A percentile compares a stretch with the other conserved stretches of the same genome.
phyloP scores from a whole-genome alignment of 2,888 invertebrate genomes.

The Morinoia aosen region DNA sequence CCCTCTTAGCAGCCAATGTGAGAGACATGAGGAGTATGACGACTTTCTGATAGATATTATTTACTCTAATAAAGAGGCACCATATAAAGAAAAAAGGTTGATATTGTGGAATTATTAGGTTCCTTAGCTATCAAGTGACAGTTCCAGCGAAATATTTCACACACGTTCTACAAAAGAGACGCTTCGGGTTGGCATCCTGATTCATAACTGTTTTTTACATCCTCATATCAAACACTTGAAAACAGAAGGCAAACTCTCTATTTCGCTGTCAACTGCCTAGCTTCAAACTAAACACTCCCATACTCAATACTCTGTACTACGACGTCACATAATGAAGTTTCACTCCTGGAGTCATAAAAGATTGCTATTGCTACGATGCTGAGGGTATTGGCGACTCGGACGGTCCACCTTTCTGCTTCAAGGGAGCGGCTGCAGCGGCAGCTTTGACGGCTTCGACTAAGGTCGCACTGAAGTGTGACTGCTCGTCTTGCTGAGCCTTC shows the following conservation, averaged over 20 bases:
- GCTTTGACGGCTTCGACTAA: background rate
- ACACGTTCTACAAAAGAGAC: too few species aligned
- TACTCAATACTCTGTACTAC: background rate
- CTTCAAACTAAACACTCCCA: background rate
- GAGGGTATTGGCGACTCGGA: conserved; percentile 35
- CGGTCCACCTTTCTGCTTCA: background rate
- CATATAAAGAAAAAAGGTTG: background rate
- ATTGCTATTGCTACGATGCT: background rate
- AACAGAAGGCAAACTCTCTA: background rate
- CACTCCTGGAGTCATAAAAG: background rate
- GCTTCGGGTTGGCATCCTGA: too few species aligned
- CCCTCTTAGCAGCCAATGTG: too few species aligned
- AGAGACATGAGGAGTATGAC: too few species aligned
- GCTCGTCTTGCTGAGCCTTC: conserved; percentile 8
- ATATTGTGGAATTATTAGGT: background rate
- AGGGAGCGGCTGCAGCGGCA: background rate
- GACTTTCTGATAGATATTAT: too few species aligned
- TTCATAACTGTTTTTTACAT: background rate
- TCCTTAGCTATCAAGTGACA: background rate
- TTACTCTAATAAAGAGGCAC: too few species aligned
- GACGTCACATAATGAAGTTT: background rate
- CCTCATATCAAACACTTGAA: background rate
- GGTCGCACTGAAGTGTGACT: conserved; percentile 27
- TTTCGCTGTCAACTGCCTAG: background rate
- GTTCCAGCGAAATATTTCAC: background rate